A percentile compares a stretch with the other conserved stretches of the same genome.
These are phyloP conservation scores for Caenorhabditis remanei DNA, from an alignment of 1,140 invertebrate species.

Conservation along the genomic window DNA sequence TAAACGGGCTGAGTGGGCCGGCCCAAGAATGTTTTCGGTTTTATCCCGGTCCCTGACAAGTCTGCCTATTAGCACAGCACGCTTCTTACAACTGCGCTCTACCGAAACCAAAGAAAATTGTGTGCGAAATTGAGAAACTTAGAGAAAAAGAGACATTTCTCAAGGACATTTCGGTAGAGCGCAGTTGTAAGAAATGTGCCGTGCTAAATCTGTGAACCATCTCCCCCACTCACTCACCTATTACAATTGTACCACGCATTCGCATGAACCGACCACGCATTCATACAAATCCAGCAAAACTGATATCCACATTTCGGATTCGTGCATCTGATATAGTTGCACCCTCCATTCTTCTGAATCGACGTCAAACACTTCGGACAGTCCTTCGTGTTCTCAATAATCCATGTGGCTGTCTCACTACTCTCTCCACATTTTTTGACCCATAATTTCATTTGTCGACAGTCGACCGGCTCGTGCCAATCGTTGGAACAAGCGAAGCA, in stretches of 20 bases:
- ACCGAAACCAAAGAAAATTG: too few relatives aligned
- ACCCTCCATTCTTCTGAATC: slow-evolving; percentile 97
- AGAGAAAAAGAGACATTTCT: too few relatives aligned
- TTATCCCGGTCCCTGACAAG: too few relatives aligned
- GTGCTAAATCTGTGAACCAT: too few relatives aligned
- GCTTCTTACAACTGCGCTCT: too few relatives aligned
- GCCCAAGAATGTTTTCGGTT: too few relatives aligned
- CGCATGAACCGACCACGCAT: slow-evolving; percentile 97
- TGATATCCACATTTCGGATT: slow-evolving; percentile 97
- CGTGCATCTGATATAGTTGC: slow-evolving; percentile 99
- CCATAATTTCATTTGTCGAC: slow-evolving; percentile 92
- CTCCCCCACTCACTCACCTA: neutral
- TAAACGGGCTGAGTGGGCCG: too few relatives aligned
- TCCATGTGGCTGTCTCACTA: slow-evolving; percentile 98
- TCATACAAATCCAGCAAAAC: slow-evolving; percentile 98
- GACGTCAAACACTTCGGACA: slow-evolving; percentile 98
- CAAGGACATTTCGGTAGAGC: too few relatives aligned
- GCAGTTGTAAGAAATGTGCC: too few relatives aligned
- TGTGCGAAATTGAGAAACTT: too few relatives aligned
- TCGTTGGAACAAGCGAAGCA: slow-evolving; percentile 94
- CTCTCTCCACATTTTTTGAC: slow-evolving; percentile 99
- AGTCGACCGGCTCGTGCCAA: slow-evolving; percentile 98
- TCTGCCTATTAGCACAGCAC: too few relatives aligned
- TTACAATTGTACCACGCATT: slow-evolving; percentile 85
- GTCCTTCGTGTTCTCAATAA: slow-evolving; percentile 98